Conservation (phyloP, 2,797 vertebrate genomes). For the Acanthopagrus latus region DNA sequence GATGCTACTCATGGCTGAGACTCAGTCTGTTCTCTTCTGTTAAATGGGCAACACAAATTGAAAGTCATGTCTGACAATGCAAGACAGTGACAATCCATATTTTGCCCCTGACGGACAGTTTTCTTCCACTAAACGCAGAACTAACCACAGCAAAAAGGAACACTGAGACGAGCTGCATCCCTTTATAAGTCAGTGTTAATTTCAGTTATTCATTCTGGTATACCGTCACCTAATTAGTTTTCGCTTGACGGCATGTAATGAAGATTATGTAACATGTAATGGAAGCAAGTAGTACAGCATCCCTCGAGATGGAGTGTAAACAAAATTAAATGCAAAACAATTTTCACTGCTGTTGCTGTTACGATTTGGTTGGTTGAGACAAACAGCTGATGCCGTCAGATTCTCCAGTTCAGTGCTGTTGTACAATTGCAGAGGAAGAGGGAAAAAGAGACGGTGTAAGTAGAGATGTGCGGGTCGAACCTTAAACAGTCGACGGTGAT, state of each 20-base stretch:
- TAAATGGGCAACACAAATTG: neutral
- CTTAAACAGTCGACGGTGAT: neutral
- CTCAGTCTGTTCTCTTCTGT: neutral
- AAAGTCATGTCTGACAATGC: neutral
- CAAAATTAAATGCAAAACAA: too few relatives aligned
- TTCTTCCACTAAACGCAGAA: neutral
- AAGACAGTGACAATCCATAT: neutral
- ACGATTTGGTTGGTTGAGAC: neutral
- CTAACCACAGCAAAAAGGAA: neutral
- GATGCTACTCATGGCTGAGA: neutral
- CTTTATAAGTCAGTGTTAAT: neutral
- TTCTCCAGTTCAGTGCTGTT: neutral
- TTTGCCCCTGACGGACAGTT: neutral
- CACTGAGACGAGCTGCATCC: neutral
- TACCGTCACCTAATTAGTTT: neutral
- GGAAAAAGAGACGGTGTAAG: neutral
- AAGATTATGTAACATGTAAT: neutral
- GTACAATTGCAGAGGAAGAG: neutral
- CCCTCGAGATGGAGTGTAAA: neutral
- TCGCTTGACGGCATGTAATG: neutral
- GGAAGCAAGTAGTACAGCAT: neutral
- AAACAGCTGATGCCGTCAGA: neutral
- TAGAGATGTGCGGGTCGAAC: neutral
- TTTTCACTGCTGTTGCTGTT: neutral
- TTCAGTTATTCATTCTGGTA: neutral